Conservation (phyloP, 2,113 vertebrate genomes). For the Aegotheles bennettii region DNA sequence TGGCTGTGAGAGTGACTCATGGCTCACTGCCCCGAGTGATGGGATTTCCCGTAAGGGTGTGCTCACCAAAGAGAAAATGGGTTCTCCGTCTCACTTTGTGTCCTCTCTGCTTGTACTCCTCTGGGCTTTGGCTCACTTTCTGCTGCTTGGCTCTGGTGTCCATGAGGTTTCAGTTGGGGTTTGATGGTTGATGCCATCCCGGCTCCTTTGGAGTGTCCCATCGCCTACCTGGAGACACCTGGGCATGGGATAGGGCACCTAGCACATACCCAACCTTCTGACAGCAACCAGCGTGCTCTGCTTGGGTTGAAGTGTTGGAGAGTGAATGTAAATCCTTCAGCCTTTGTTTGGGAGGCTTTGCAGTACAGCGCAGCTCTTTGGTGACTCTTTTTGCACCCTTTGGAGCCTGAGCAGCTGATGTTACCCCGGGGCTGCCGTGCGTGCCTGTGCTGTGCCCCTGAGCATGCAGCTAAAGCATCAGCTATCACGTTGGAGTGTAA, state of each 20-base stretch:
- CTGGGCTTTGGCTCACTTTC: background rate
- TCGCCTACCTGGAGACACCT: background rate
- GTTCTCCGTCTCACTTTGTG: background rate
- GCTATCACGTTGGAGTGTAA: background rate
- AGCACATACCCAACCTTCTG: background rate
- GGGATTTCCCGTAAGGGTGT: background rate
- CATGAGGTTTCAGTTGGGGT: rapidly evolving
- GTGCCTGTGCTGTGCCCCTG: background rate
- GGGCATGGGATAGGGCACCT: background rate
- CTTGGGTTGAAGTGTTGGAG: background rate
- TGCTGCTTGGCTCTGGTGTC: rapidly evolving
- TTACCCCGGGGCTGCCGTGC: background rate
- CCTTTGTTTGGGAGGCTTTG: background rate
- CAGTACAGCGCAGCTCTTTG: background rate
- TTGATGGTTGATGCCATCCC: background rate
- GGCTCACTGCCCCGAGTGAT: background rate
- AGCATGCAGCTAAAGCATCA: background rate
- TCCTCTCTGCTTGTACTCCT: background rate
- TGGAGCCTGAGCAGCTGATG: background rate
- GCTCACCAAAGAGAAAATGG: background rate
- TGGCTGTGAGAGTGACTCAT: background rate
- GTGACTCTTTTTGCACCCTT: background rate
- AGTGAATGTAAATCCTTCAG: background rate
- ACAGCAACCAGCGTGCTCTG: rapidly evolving
- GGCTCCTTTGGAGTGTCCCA: background rate